These are phyloP conservation scores for Macropodus opercularis DNA, from an alignment of 2,797 vertebrate species.

Conservation along the genomic window DNA sequence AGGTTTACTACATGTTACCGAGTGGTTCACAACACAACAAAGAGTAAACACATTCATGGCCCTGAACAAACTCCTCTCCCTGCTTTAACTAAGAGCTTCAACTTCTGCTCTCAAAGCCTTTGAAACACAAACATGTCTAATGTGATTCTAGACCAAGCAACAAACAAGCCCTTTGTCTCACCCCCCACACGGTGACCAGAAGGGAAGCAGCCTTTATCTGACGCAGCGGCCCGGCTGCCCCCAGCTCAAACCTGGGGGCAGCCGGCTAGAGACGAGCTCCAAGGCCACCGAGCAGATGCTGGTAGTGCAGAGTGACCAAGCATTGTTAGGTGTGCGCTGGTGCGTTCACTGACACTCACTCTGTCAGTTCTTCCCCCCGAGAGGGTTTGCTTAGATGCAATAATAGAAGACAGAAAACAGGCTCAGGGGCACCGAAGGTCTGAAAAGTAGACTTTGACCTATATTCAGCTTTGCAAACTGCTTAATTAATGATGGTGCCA, in stretches of 20 bases:
- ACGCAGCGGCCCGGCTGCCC: background rate
- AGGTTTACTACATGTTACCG: too few species aligned
- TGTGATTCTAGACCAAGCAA: conserved; percentile 12
- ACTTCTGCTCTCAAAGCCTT: too few species aligned
- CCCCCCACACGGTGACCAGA: conserved; percentile 16
- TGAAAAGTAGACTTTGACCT: too few species aligned
- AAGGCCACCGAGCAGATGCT: conserved; percentile 67
- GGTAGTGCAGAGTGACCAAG: conserved; percentile 43
- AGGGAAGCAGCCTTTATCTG: conserved; percentile 36
- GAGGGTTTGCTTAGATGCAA: too few species aligned
- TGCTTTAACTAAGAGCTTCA: too few species aligned
- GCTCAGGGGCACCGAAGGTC: too few species aligned
- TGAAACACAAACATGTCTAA: background rate
- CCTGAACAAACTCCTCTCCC: background rate
- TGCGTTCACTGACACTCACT: too few species aligned
- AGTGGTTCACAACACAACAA: background rate
- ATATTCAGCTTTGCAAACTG: too few species aligned
- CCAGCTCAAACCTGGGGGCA: conserved; percentile 16
- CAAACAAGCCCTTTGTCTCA: conserved; percentile 30
- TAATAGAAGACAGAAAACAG: too few species aligned
- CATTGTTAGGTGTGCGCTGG: conserved; percentile 30
- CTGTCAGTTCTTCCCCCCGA: too few species aligned
- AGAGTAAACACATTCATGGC: background rate
- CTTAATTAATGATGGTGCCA: too few species aligned
- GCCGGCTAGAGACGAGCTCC: conserved; percentile 39